Conservation (phyloP, 2,797 vertebrate genomes). For the Enteromius trimaculatus region DNA sequence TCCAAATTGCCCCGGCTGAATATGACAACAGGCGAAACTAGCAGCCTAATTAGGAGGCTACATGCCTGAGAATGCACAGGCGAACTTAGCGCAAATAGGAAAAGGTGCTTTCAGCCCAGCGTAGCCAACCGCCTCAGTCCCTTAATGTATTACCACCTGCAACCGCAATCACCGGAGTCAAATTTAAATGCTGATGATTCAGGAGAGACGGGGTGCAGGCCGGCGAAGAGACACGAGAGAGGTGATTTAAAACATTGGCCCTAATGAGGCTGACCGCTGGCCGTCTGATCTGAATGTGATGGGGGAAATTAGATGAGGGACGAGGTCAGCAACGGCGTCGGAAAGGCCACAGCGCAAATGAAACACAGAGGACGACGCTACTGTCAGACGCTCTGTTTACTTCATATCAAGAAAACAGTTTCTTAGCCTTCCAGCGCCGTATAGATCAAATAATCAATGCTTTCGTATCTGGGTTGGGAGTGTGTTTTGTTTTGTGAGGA, state of each 20-base stretch:
- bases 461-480: conserved; percentile 68
- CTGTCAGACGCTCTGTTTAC: conserved; percentile 74
- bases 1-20: conserved; percentile 81
- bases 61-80: conserved; percentile 81
- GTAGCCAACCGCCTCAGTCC: conserved; percentile 78
- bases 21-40: conserved; percentile 77
- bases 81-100: conserved; percentile 82
- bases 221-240: conserved; percentile 74
- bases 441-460: conserved; percentile 82
- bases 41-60: conserved; percentile 78
- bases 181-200: conserved; percentile 84
- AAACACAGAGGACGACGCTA: conserved; percentile 72
- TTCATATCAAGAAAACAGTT: conserved; percentile 77
- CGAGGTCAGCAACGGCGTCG: conserved; percentile 75
- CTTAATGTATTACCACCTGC: conserved; percentile 86
- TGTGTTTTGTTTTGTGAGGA: conserved; percentile 42
- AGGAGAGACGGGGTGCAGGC: conserved; percentile 76
- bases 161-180: conserved; percentile 80
- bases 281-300: conserved; percentile 83
- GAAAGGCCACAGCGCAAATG: conserved; percentile 73
- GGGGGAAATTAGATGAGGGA: conserved; percentile 79
- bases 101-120: conserved; percentile 78
- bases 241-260: conserved; percentile 86
- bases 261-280: conserved; percentile 83
- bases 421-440: conserved; percentile 68